Conservation (phyloP, 2,113 vertebrate species). For the Chlamydotis undulata region DNA sequence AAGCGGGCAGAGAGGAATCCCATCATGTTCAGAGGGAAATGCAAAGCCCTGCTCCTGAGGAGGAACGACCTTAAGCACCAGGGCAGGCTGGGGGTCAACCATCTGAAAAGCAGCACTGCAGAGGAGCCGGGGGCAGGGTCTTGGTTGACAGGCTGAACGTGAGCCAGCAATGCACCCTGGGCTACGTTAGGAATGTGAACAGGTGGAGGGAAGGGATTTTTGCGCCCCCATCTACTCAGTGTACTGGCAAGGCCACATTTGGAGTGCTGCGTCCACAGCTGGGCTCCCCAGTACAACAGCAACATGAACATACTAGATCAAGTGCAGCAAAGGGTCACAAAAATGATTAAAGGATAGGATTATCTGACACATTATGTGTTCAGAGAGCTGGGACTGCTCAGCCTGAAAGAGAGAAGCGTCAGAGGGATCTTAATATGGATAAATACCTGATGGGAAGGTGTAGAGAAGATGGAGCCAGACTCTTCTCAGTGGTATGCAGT, state of each 20-base stretch:
- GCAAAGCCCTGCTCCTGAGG: background rate
- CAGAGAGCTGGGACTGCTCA: background rate
- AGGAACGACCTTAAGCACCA: background rate
- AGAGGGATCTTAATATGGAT: background rate
- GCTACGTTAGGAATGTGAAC: background rate
- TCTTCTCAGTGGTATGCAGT: background rate
- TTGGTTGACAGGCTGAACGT: accelerated
- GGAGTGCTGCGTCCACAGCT: background rate
- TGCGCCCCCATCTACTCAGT: background rate
- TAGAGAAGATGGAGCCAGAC: background rate
- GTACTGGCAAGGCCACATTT: background rate
- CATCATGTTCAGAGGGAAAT: background rate
- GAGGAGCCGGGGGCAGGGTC: too few relatives aligned
- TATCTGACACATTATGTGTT: too few relatives aligned
- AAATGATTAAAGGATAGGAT: accelerated
- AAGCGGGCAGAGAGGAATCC: background rate
- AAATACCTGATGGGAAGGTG: constrained; percentile 3
- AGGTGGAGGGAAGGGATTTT: background rate
- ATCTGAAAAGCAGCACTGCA: background rate
- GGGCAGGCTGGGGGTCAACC: background rate
- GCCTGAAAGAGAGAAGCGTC: background rate
- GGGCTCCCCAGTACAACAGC: background rate
- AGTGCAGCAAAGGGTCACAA: background rate
- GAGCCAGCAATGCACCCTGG: background rate
- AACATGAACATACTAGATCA: background rate